These are phyloP conservation scores for Brassicogethes aeneus DNA, from an alignment of 2,888 invertebrate genomes.

Conservation along the genomic window DNA sequence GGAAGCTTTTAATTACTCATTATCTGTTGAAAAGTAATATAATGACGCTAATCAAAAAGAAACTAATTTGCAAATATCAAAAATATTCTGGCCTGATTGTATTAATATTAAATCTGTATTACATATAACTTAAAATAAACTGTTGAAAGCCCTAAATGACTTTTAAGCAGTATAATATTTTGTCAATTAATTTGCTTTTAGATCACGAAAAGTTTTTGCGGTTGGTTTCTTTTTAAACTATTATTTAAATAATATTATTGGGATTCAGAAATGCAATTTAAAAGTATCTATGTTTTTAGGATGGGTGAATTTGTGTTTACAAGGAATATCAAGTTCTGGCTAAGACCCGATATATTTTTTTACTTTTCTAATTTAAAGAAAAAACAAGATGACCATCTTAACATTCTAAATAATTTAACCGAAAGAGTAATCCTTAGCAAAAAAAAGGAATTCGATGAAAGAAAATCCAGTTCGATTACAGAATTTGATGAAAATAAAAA, in stretches of 20 bases:
- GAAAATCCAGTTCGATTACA: conserved; percentile 3
- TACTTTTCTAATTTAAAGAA: conserved; percentile 18
- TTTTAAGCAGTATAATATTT: too few relatives aligned
- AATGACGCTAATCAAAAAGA: conserved; percentile 4
- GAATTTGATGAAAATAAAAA: conserved; percentile 3
- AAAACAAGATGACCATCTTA: conserved; percentile 18
- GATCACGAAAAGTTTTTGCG: too few relatives aligned
- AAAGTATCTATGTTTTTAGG: conserved; percentile 16
- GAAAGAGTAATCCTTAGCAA: conserved; percentile 18
- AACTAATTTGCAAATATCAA: background rate
- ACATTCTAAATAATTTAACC: conserved; percentile 18
- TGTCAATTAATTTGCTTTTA: too few relatives aligned
- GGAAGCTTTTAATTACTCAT: conserved; percentile 17
- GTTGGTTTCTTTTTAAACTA: too few relatives aligned
- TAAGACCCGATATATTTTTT: conserved; percentile 19
- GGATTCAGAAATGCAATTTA: too few relatives aligned
- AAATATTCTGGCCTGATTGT: too few relatives aligned
- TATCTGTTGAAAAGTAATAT: conserved; percentile 22
- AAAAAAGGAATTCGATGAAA: conserved; percentile 14
- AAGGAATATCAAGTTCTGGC: conserved; percentile 20
- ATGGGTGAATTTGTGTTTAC: conserved; percentile 15
- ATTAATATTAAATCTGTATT: too few relatives aligned
- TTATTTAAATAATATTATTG: too few relatives aligned
- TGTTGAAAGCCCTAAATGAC: too few relatives aligned
- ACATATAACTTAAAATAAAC: too few relatives aligned